These are phyloP conservation scores for Triops longicaudatus DNA, from an alignment of 1,140 invertebrate species.

Conservation along the genomic window DNA sequence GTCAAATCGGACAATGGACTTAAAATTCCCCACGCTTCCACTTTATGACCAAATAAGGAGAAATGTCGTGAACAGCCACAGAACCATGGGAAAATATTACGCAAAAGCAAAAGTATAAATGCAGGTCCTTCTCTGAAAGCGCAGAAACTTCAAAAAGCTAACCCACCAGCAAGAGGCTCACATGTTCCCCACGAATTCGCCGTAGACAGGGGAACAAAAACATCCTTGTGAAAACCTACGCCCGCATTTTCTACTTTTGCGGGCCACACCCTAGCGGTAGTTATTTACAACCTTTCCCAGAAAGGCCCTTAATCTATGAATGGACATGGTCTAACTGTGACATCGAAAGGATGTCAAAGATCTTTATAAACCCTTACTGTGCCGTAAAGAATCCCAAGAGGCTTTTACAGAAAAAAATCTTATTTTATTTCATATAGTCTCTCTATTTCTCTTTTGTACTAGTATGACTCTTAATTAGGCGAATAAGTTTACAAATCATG, in stretches of 20 bases:
- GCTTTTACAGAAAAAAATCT: not conserved
- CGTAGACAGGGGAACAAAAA: not conserved
- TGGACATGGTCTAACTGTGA: not conserved
- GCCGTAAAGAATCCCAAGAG: not conserved
- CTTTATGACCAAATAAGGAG: constrained; percentile 12
- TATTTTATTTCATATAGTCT: not conserved
- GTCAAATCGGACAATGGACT: not conserved
- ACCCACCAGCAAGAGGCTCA: not conserved
- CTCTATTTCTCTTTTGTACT: not conserved
- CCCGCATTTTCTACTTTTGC: not conserved
- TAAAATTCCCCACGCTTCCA: not conserved
- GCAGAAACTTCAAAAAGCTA: not conserved
- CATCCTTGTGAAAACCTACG: not conserved
- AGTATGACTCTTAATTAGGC: not conserved
- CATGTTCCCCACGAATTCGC: not conserved
- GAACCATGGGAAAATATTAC: not conserved
- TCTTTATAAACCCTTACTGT: too few species aligned
- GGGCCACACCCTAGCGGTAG: not conserved
- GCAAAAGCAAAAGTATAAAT: not conserved
- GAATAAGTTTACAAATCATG: not conserved
- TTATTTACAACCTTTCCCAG: not conserved
- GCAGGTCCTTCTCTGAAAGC: not conserved
- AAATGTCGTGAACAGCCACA: not conserved
- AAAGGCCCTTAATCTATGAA: not conserved
- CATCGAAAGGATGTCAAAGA: too few species aligned